Base-by-base conservation (phyloP, 2,797 vertebrate genomes). In the Chloroceryle inda region DNA sequence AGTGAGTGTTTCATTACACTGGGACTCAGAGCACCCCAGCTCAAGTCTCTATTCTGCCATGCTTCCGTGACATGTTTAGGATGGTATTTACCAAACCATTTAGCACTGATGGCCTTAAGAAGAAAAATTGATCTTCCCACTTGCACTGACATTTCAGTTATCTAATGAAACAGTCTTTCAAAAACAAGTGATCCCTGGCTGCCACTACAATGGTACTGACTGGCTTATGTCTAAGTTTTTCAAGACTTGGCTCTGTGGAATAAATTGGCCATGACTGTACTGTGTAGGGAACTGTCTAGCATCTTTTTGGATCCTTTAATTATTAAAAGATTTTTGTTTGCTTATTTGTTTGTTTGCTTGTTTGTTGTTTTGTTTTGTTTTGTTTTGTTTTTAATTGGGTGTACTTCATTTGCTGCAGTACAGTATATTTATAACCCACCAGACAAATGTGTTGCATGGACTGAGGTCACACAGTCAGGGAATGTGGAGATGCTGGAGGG, bases 1-100 rank as follows among this genome's bases (percentile, higher is more conserved):
- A 31, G 11, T 21, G 1, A 1, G 1, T 68, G 2, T 44, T 81
- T 78, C 27, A 29, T 68, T 56, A 22, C 2, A 1, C 1, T 18
- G 37, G 38, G 6, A 16, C 33, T 61, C 35, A 58, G 44, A 78
- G 22, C 5, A 29, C 11, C 24, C 15, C 15, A 37, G 27, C 40
- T 82, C 49, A 87, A 27, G 27, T 40, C 40, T 37, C 15, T 56
- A 0, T 52, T 64, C 29, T 79, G 49, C 50, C 20, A 14, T 19
- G 16, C 8, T 23, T 52, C 33, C 47, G 14, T 11, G 24, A 56
- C 8, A 19, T 56, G 23, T 67, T 86, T 77, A 73, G 26, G 26
- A 22, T 42, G 14, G 5, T 45, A 89, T 35, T 81, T 29, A 77
- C 58, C 8, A 77, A 79, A 35, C 5, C 1, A 29, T 61, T 81